phyloP scores from a whole-genome alignment of 1,140 invertebrate species.

The Conus betulinus region DNA sequence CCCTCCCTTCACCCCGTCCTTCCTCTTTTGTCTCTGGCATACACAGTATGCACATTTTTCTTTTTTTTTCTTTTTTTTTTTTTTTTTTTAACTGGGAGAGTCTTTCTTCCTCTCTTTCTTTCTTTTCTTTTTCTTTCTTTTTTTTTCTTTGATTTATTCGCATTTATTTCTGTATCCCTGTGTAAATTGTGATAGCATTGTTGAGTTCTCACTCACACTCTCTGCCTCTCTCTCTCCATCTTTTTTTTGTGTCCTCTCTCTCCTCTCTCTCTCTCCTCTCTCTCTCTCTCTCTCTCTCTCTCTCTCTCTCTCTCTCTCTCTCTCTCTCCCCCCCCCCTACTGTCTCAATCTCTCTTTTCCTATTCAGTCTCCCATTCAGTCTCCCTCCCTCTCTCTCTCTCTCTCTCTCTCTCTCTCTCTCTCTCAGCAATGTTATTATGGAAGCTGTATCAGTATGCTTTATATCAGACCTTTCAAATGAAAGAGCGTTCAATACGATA shows the following conservation, averaged over 20 bases:
- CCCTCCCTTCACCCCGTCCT: neutral
- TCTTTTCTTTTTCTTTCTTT: neutral
- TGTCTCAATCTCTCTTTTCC: too few species aligned
- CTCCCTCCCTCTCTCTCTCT: too few species aligned
- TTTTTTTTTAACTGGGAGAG: too few species aligned
- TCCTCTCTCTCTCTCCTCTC: neutral
- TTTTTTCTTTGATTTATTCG: neutral
- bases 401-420: too few species aligned
- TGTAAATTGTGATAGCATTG: neutral
- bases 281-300: constrained; percentile 6
- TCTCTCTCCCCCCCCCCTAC: neutral
- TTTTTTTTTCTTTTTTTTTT: neutral
- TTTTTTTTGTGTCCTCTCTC: neutral
- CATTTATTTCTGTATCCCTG: neutral
- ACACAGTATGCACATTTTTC: neutral
- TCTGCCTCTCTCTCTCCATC: neutral
- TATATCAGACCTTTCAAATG: too few species aligned
- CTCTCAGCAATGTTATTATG: too few species aligned
- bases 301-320: neutral
- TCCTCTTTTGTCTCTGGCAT: neutral
- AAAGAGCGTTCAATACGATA: too few species aligned
- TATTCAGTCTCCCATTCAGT: too few species aligned
- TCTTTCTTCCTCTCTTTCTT: too few species aligned
- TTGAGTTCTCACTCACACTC: neutral
- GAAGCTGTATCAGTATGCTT: too few species aligned